A percentile compares a stretch with the other conserved stretches of the same genome.
phyloP scores from a whole-genome alignment of 2,888 invertebrate species.

The Pandemis cinnamomeana region DNA sequence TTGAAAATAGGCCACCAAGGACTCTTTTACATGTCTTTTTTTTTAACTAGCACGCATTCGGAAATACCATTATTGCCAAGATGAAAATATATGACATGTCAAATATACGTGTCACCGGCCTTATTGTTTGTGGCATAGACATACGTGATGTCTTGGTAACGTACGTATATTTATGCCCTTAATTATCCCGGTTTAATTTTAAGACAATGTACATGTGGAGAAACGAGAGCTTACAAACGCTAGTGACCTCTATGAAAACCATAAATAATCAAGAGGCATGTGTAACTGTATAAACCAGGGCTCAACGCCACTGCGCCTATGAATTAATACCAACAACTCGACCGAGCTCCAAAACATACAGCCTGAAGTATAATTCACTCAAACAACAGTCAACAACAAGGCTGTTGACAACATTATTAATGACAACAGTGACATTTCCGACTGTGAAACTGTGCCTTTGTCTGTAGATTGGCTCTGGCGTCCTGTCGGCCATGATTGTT shows the following conservation, averaged over 20 bases:
- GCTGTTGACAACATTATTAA: slow-evolving; percentile 39
- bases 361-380: slow-evolving; percentile 39
- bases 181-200: too few relatives aligned
- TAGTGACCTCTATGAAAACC: neutral
- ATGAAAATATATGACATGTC: too few relatives aligned
- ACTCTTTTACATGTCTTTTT: neutral
- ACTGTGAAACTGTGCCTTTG: slow-evolving; percentile 36
- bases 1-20: too few relatives aligned
- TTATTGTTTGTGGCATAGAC: too few relatives aligned
- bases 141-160: too few relatives aligned
- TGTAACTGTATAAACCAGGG: neutral
- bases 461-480: slow-evolving; percentile 25
- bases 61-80: neutral
- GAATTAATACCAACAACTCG: slow-evolving; percentile 22
- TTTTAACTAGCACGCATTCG: too few relatives aligned
- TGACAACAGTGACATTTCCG: slow-evolving; percentile 35
- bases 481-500: slow-evolving; percentile 31
- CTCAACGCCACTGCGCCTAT: neutral
- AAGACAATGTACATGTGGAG: too few relatives aligned
- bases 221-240: too few relatives aligned
- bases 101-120: too few relatives aligned
- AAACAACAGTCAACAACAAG: slow-evolving; percentile 39
- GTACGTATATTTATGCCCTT: too few relatives aligned
- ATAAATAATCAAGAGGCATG: neutral
- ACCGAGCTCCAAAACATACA: slow-evolving; percentile 13